Percentiles rank a stretch among this genome's conserved stretches.
phyloP scores from a whole-genome alignment of 2,113 vertebrate genomes.

The Pomatostomus ruficeps region DNA sequence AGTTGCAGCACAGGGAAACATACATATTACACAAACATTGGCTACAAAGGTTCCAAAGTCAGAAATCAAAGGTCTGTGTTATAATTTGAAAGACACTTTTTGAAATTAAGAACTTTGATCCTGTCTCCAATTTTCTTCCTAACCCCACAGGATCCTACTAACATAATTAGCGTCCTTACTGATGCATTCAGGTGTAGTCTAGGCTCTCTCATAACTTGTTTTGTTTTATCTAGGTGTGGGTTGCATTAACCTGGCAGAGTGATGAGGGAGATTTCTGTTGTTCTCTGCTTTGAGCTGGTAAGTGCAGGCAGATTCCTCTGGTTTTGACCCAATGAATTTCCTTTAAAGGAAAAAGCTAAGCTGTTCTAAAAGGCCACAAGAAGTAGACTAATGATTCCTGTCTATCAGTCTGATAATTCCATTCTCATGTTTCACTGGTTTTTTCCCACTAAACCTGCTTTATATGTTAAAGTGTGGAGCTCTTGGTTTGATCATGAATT shows the following conservation, averaged over 20 bases:
- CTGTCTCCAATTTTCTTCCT: background rate
- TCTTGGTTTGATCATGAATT: background rate
- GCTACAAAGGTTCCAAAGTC: background rate
- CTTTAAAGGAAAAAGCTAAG: background rate
- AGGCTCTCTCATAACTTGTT: background rate
- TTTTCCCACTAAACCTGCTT: background rate
- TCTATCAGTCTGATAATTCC: background rate
- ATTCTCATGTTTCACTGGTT: background rate
- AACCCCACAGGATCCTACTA: background rate
- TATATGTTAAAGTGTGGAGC: background rate
- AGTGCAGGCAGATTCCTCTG: background rate
- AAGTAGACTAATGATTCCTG: background rate
- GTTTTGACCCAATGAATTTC: background rate
- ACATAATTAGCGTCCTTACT: background rate
- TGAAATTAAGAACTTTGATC: background rate
- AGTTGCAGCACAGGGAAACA: background rate
- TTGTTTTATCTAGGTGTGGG: background rate
- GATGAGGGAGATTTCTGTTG: background rate
- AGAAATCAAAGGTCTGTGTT: background rate
- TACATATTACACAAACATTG: background rate
- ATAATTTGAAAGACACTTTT: background rate
- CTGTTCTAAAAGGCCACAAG: background rate
- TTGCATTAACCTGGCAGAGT: background rate
- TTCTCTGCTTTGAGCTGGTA: background rate
- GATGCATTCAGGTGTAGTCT: background rate